phyloP scores from a whole-genome alignment of 2,797 vertebrate species.

The Mallotus villosus region DNA sequence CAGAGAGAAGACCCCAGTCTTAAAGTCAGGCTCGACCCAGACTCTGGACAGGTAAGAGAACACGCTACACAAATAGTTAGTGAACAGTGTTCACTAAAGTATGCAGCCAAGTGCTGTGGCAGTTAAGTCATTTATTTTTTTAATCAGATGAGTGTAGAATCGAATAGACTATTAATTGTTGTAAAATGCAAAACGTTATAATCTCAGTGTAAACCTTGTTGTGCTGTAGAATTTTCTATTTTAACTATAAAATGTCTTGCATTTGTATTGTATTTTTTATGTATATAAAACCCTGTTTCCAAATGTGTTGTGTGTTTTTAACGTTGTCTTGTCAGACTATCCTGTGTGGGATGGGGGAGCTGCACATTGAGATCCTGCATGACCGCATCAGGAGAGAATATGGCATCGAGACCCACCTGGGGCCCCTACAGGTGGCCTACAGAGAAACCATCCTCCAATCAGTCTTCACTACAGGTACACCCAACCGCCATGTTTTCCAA shows the following conservation, averaged over 20 bases:
- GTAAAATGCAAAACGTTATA: too few species aligned
- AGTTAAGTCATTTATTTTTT: neutral
- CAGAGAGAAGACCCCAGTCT: conserved; percentile 98
- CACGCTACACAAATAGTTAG: too few species aligned
- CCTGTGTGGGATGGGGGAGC: conserved; percentile 96
- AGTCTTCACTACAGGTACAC: conserved; percentile 77
- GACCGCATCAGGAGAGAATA: conserved; percentile 93
- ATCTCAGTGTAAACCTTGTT: too few species aligned
- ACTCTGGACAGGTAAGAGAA: conserved; percentile 88
- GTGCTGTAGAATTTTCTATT: neutral
- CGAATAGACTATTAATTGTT: too few species aligned
- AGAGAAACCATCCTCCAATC: conserved; percentile 86
- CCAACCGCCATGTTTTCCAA: neutral
- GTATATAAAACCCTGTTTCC: too few species aligned
- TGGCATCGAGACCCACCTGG: conserved; percentile 88
- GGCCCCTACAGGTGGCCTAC: conserved; percentile 94
- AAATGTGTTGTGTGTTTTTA: too few species aligned
- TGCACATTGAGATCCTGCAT: conserved; percentile 96
- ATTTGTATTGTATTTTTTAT: too few species aligned
- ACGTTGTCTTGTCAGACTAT: conserved; percentile 75
- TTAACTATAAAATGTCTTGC: neutral
- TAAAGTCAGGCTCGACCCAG: conserved; percentile 88
- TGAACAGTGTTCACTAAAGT: too few species aligned
- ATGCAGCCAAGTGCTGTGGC: neutral
- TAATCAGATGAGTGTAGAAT: neutral